These are phyloP conservation scores for Blastobasis lacticolella DNA, from an alignment of 2,888 invertebrate species.

Conservation along the genomic window DNA sequence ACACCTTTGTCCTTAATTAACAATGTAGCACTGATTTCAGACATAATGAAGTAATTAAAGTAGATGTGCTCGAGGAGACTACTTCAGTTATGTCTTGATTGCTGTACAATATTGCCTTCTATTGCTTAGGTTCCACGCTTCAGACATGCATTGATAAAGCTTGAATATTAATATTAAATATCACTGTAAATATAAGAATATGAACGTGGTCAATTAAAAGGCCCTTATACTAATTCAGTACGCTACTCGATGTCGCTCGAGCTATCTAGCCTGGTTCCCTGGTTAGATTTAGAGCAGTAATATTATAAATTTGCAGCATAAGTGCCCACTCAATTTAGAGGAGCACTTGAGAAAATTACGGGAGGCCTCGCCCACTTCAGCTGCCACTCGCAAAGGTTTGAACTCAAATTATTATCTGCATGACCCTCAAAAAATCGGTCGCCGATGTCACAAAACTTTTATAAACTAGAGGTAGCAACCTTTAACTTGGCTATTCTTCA, in stretches of 20 bases:
- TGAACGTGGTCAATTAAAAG: background rate
- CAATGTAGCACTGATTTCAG: slow-evolving; percentile 21
- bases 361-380: slow-evolving; percentile 59
- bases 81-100: no score
- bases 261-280: slow-evolving; percentile 22
- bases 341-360: slow-evolving; percentile 66
- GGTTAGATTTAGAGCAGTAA: slow-evolving; percentile 53
- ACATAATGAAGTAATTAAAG: slow-evolving; percentile 7
- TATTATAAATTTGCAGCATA: slow-evolving; percentile 69
- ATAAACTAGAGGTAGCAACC: no score
- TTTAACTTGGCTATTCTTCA: no score
- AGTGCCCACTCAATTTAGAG: slow-evolving; percentile 59
- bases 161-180: no score
- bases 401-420: slow-evolving; percentile 59
- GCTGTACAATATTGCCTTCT: no score
- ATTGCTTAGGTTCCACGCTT: no score
- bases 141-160: no score
- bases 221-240: slow-evolving; percentile 27
- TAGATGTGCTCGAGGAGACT: background rate
- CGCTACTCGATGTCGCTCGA: slow-evolving; percentile 37
- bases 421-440: slow-evolving; percentile 10
- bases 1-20: slow-evolving; percentile 42
- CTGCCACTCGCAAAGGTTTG: slow-evolving; percentile 56
- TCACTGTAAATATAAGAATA: no score
- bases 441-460: no score